A percentile compares a stretch with the other conserved stretches of the same genome.
Conservation (phyloP, 2,888 invertebrate genomes). For the Diaperis boleti region DNA sequence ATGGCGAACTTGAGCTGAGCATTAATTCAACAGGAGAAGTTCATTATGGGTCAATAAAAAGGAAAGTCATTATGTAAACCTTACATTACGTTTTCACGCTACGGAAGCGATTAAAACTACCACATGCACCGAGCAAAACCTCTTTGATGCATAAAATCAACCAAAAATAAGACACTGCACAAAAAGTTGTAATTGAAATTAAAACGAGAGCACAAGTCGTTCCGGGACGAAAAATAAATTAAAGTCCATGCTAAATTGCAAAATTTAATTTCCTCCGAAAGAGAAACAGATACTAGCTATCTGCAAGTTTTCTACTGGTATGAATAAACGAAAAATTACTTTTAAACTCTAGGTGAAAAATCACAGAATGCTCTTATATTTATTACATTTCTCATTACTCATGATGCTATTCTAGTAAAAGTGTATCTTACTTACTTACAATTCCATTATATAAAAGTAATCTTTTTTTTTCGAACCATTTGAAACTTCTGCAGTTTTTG, state of each 20-base stretch:
- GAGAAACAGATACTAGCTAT: not conserved
- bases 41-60: constrained; percentile 26
- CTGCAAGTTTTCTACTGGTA: not conserved
- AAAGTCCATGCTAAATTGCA: constrained; percentile 9
- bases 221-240: constrained; percentile 14
- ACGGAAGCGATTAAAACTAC: constrained; percentile 31
- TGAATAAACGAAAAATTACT: not conserved
- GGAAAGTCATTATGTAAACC: constrained; percentile 32
- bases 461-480: no score
- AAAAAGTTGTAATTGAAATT: constrained; percentile 12
- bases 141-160: constrained; percentile 5
- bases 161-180: not conserved
- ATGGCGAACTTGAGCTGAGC: not conserved
- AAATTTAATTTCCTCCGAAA: constrained; percentile 30
- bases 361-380: not conserved
- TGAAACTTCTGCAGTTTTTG: no score
- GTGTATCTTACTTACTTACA: no score
- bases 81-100: constrained; percentile 25
- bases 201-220: constrained; percentile 1
- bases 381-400: not conserved
- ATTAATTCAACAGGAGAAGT: not conserved
- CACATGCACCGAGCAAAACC: constrained; percentile 10
- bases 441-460: no score
- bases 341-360: constrained; percentile 1
- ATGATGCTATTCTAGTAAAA: not conserved